phyloP scores from a whole-genome alignment of 1,140 invertebrate species.

The Apis laboriosa region DNA sequence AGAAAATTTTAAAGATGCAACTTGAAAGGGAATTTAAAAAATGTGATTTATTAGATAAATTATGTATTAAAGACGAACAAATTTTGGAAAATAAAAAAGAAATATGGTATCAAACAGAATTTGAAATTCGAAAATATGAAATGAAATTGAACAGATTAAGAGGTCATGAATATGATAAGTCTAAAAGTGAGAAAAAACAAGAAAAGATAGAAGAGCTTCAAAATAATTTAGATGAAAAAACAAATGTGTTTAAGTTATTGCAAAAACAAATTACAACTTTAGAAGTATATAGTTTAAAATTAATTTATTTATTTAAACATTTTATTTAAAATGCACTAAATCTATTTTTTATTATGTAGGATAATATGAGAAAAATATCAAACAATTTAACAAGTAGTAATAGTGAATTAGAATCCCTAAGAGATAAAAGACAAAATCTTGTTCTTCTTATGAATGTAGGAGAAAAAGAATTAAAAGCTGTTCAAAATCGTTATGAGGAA shows the following conservation, averaged over 20 bases:
- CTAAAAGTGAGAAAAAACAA: slow-evolving; percentile 74
- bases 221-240: slow-evolving; percentile 73
- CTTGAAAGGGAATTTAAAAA: slow-evolving; percentile 66
- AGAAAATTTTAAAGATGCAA: slow-evolving; percentile 63
- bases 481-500: slow-evolving; percentile 78
- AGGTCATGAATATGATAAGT: slow-evolving; percentile 66
- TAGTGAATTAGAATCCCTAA: slow-evolving; percentile 70
- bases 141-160: slow-evolving; percentile 70
- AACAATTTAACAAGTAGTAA: slow-evolving; percentile 69
- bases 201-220: slow-evolving; percentile 79
- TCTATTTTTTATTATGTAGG: slow-evolving; percentile 48
- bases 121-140: slow-evolving; percentile 71
- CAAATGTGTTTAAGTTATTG: slow-evolving; percentile 75
- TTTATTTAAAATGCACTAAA: neutral
- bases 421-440: slow-evolving; percentile 79
- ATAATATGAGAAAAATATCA: slow-evolving; percentile 68
- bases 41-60: slow-evolving; percentile 58
- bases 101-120: slow-evolving; percentile 72
- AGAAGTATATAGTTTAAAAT: slow-evolving; percentile 75
- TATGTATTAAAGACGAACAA: slow-evolving; percentile 66
- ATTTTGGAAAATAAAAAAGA: slow-evolving; percentile 75
- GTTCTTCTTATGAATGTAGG: slow-evolving; percentile 80
- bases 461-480: slow-evolving; percentile 81
- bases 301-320: slow-evolving; percentile 13
- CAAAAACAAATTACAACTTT: slow-evolving; percentile 81